Evolutionary conservation across 2,113 vertebrate genomes (phyloP), one percentile per base, ranked within the genome.

Genomic region (Axis porcinus): DNA sequence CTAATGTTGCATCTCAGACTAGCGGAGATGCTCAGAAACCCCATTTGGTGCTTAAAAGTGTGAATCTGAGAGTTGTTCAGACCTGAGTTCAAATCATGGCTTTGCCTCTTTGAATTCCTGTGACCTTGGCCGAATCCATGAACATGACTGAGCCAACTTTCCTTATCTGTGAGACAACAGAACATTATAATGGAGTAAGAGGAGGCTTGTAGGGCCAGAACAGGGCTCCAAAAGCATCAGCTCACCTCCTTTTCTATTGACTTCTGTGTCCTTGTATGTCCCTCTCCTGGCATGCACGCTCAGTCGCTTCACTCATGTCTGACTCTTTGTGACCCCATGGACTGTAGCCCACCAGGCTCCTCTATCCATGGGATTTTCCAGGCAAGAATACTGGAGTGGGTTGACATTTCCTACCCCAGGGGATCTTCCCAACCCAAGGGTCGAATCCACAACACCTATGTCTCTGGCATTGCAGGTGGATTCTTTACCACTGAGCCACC

Each of bases 201-300:
- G 7, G 14, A 52, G 23, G 43, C 16, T 7, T 7, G 8, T 12
- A 4, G 33, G 36, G 55, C n/a, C 27, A 33, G 33, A 30, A 21
- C 19, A 16, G 25, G 27, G 3, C 23, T 55, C 82, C 7, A 0
- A 7, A 16, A 64, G 47, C 8, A 0, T 60, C 7, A 23, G 2
- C 2, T 27, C 21, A 19, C 7, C 4, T 64, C 50, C 30, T 81
- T 47, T 47, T 27, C 17, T 27, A 33, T 9, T 10, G 1, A 40
- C n/a, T 10, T 86, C 81, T 54, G 33, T 33, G 27, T 55, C 50
- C 2, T 45, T 33, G 3, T 3, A 23, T 36, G 28, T n/a, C 84
- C 52, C n/a, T 86, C 28, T 95, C 36, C 10, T 28, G 1, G 70
- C 40, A 27, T 1, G 6, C 23, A 4, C 43, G 70, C 6, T 76